phyloP scores from a whole-genome alignment of 2,113 vertebrate species.

The Cyanistes caeruleus region DNA sequence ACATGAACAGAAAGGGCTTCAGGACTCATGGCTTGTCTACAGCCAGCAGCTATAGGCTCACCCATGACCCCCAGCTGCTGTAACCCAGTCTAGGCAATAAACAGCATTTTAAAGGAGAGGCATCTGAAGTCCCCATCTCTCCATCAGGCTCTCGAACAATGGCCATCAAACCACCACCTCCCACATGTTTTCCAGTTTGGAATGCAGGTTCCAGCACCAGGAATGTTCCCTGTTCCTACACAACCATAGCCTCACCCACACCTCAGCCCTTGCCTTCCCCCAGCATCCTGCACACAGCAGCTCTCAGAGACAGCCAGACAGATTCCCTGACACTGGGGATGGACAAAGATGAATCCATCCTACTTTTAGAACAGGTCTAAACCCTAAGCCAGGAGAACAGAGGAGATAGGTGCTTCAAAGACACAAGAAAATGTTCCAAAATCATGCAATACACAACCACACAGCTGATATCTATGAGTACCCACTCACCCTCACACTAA shows the following conservation, averaged over 20 bases:
- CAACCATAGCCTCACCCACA: neutral
- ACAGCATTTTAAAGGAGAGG: no score
- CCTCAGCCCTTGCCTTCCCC: neutral
- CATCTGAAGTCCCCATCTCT: no score
- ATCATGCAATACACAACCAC: neutral
- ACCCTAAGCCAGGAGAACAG: neutral
- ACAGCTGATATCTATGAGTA: neutral
- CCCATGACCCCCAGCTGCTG: no score
- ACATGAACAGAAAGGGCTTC: no score
- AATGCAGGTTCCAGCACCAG: neutral
- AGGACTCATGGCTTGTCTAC: no score
- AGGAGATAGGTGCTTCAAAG: accelerated
- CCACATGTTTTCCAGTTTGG: neutral
- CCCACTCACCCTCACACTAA: neutral
- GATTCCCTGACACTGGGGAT: neutral
- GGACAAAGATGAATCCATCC: neutral
- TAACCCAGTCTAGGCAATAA: no score
- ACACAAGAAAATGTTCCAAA: neutral
- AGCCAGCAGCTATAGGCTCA: no score
- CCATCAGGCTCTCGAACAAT: no score
- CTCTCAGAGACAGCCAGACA: neutral
- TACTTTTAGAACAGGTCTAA: neutral
- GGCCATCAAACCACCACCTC: neutral
- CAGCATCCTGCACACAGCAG: neutral
- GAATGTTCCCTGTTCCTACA: neutral